Percentiles rank a stretch among this genome's conserved stretches.
phyloP scores from a whole-genome alignment of 64 coral and sea anemone genomes.

The Dendronephthya gigantea region DNA sequence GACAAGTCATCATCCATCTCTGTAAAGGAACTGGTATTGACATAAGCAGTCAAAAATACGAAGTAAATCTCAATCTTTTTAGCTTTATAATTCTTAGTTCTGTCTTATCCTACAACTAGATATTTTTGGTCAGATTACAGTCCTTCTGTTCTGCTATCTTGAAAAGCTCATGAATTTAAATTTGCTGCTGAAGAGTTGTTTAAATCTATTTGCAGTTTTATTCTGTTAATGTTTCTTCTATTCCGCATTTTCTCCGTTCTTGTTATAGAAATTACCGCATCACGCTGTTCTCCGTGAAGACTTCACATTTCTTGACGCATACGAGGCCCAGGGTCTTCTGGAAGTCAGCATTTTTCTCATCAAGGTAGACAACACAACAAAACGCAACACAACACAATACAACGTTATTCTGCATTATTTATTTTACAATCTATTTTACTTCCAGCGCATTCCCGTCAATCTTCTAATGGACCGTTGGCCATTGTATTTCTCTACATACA shows the following conservation, averaged over 20 bases:
- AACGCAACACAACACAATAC: neutral
- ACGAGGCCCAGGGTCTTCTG: slow-evolving; percentile 82
- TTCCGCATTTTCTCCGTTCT: neutral
- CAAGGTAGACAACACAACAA: slow-evolving; percentile 40
- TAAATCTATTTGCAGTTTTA: too few relatives aligned
- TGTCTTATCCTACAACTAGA: neutral
- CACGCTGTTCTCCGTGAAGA: slow-evolving; percentile 63
- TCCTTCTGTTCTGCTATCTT: too few relatives aligned
- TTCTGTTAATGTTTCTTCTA: too few relatives aligned
- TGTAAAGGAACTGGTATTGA: neutral
- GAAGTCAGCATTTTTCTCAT: slow-evolving; percentile 92
- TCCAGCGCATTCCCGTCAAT: slow-evolving; percentile 71
- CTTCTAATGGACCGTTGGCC: slow-evolving; percentile 84
- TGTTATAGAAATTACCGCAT: slow-evolving; percentile 46
- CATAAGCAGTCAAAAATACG: neutral
- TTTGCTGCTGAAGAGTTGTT: too few relatives aligned
- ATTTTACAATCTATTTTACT: neutral
- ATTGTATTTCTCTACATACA: slow-evolving; percentile 86
- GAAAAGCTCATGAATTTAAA: too few relatives aligned
- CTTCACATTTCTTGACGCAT: slow-evolving; percentile 89
- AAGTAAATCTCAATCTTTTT: neutral
- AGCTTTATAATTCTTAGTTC: neutral
- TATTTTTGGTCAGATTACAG: too few relatives aligned
- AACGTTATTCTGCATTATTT: neutral
- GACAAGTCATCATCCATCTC: neutral